Evolutionary conservation across 2,797 vertebrate genomes (phyloP), one percentile per base, ranked within the genome.

Genomic region (Leptodactylus fallax): DNA sequence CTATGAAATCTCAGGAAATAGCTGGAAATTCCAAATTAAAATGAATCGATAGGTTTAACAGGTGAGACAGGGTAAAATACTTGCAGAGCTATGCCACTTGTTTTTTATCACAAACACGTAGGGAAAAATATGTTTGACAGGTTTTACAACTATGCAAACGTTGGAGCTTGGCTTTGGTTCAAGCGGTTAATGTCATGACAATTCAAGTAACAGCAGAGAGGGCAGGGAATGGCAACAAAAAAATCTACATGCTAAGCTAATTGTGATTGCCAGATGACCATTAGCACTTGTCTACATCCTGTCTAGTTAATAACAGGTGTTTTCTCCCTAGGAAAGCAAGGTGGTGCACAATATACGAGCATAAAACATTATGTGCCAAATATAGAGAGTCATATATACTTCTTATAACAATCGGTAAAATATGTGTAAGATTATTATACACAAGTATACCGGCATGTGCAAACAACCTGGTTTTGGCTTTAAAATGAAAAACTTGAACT

Each of bases 21-120:
- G 93, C 95, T 95, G 95, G 92, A 86, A 85, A 90, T 93, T 95
- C 93, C 94, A 95, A 95, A 96, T 95, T 95, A 95, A 94, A 95
- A 94, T 92, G 92, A 95, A 94, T 92, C 3, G 94, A 95, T 96
- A 95, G 94, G 92, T 93, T 93, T 94, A 94, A 94, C 94, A 94
- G 94, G 92, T 92, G 87, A 89, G 83, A 83, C 84, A 19, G 72
- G 53, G 79, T 89, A 36, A 53, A 78, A 78, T 77, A 69, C 79
- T 89, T 53, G 63, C 79, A 86, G 74, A 17, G 79, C 71, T 55
- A 55, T 83, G 84, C 45, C 74, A 86, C 84, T 82, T 89, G 83
- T 81, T 89, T n/a, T 82, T 82, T 69, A 86, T 89, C 87, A 89
- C 79, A 89, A 82, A 86, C 87, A 89, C 87, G 23, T 85, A 71